Percentiles rank a stretch among this genome's conserved stretches.
These are phyloP conservation scores for Tribolium madens DNA, from an alignment of 1,140 invertebrate species.

Conservation along the genomic window DNA sequence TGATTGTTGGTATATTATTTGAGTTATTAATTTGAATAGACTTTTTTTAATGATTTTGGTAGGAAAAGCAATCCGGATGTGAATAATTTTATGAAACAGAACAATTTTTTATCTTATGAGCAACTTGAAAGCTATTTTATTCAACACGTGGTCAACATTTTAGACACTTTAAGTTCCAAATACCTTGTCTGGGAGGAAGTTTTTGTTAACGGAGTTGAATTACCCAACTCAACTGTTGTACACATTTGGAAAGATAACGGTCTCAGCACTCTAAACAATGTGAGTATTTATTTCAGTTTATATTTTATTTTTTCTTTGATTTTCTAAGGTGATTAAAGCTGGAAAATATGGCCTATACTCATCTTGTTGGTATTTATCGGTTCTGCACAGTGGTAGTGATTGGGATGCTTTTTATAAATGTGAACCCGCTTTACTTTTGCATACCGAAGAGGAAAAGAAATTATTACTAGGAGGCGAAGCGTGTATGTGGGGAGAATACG, in stretches of 20 bases:
- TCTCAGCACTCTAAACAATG: background rate
- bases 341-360: conserved; percentile 79
- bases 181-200: conserved; percentile 95
- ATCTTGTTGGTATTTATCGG: conserved; percentile 88
- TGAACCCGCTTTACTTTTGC: conserved; percentile 75
- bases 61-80: conserved; percentile 78
- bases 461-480: conserved; percentile 87
- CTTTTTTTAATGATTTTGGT: background rate
- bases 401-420: conserved; percentile 83
- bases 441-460: conserved; percentile 64
- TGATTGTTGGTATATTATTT: background rate
- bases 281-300: background rate
- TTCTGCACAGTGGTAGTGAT: conserved; percentile 76
- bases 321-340: conserved; percentile 66
- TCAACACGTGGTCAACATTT: conserved; percentile 72
- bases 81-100: conserved; percentile 74
- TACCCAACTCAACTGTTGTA: conserved; percentile 73
- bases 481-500: conserved; percentile 90
- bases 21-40: background rate
- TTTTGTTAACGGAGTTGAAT: conserved; percentile 81
- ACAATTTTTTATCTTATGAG: conserved; percentile 72
- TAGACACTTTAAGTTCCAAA: conserved; percentile 66
- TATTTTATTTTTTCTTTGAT: background rate
- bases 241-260: conserved; percentile 9
- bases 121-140: conserved; percentile 79